Conservation (phyloP, 2,888 invertebrate species). For the Alloplasta piceator region DNA sequence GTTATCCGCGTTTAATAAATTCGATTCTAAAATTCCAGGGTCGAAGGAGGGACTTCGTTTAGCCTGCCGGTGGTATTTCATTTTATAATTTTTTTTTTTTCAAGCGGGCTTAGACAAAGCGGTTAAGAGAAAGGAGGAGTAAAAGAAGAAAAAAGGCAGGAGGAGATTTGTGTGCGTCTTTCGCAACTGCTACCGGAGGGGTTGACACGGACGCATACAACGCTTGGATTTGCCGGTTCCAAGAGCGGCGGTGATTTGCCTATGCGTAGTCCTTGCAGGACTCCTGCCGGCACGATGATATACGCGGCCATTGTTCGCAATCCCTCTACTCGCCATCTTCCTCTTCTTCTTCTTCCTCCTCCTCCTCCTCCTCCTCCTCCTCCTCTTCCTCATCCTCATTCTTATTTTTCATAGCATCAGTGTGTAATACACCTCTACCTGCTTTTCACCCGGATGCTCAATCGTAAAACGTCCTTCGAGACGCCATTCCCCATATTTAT, state of each 20-base stretch:
- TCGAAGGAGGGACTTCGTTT: constrained; percentile 63
- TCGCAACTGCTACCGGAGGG: constrained; percentile 33
- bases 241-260: constrained; percentile 78
- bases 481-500: constrained; percentile 44
- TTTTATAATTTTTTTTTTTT: constrained; percentile 66
- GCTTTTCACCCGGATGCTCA: constrained; percentile 65
- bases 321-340: constrained; percentile 66
- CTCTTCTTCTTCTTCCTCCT: constrained; percentile 55
- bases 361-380: constrained; percentile 52
- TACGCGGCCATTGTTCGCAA: constrained; percentile 82
- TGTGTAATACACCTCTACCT: constrained; percentile 55
- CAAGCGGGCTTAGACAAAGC: constrained; percentile 78
- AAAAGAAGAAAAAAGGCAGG: constrained; percentile 2
- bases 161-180: constrained; percentile 32
- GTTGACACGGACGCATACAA: constrained; percentile 51
- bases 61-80: constrained; percentile 71
- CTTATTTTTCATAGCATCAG: constrained; percentile 59
- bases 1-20: constrained; percentile 70
- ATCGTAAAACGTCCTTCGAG: constrained; percentile 58
- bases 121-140: constrained; percentile 44
- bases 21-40: constrained; percentile 78
- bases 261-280: constrained; percentile 78
- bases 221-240: constrained; percentile 41
- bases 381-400: constrained; percentile 33
- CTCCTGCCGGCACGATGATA: constrained; percentile 81